These are phyloP conservation scores for Petrocephalus sullivani DNA, from an alignment of 2,797 vertebrate species.

Conservation along the genomic window DNA sequence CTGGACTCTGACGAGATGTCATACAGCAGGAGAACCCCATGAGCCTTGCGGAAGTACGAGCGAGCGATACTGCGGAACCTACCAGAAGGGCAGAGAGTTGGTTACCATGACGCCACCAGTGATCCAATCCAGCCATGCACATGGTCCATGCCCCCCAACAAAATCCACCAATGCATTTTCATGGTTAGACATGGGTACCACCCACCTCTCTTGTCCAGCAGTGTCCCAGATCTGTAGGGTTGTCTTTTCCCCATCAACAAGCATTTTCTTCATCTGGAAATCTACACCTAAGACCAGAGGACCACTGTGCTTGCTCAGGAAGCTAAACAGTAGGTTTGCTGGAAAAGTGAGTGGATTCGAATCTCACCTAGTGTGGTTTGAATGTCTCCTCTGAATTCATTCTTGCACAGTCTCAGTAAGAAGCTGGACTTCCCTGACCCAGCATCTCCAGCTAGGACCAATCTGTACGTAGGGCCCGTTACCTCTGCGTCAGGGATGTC, in stretches of 20 bases:
- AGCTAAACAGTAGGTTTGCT: not conserved
- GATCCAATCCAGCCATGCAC: not conserved
- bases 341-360: not conserved
- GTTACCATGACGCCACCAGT: not conserved
- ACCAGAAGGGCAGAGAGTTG: not conserved
- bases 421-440: slow-evolving; percentile 40
- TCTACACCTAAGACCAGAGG: slow-evolving; percentile 57
- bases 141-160: not conserved
- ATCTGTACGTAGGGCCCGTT: slow-evolving; percentile 50
- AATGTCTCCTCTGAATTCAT: slow-evolving; percentile 44
- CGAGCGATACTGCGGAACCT: slow-evolving; percentile 38
- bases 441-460: slow-evolving; percentile 39
- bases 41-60: slow-evolving; percentile 42
- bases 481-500: slow-evolving; percentile 21
- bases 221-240: slow-evolving; percentile 72
- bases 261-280: slow-evolving; percentile 71
- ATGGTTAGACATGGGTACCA: not conserved
- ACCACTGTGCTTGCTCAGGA: not conserved
- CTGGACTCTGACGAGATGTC: slow-evolving; percentile 33
- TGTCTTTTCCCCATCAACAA: slow-evolving; percentile 66
- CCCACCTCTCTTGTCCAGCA: slow-evolving; percentile 67
- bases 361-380: slow-evolving; percentile 62
- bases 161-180: no score
- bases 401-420: slow-evolving; percentile 33
- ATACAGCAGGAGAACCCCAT: slow-evolving; percentile 29